A percentile compares a stretch with the other conserved stretches of the same genome.
These are phyloP conservation scores for Ochropacha duplaris DNA, from an alignment of 2,888 invertebrate species.

Conservation along the genomic window DNA sequence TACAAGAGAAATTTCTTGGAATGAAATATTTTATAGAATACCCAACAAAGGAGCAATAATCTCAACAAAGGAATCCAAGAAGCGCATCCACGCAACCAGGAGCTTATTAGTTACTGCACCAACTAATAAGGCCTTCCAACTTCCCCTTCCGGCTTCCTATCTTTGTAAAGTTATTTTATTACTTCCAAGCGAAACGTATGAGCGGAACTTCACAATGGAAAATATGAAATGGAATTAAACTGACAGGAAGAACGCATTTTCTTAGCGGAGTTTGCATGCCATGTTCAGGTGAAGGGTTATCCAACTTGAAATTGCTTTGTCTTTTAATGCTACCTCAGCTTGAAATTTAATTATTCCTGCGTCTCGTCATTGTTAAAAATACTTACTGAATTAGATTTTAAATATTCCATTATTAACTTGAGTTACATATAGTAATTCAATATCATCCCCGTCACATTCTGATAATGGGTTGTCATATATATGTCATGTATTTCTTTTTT, in stretches of 20 bases:
- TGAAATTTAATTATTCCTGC: not conserved
- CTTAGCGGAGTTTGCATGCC: not conserved
- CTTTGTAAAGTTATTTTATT: constrained; percentile 9
- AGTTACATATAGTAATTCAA: no score
- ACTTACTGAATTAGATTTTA: not conserved
- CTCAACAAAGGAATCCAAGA: constrained; percentile 4
- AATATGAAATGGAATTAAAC: constrained; percentile 7
- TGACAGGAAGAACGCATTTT: constrained; percentile 4
- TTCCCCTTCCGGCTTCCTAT: constrained; percentile 6
- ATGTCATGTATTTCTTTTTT: no score
- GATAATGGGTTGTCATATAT: no score
- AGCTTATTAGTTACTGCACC: constrained; percentile 2
- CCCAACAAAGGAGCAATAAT: constrained; percentile 4
- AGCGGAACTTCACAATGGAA: constrained; percentile 4
- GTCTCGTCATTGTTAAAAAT: not conserved
- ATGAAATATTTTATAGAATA: not conserved
- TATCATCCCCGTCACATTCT: no score
- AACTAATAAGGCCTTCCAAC: constrained; percentile 7
- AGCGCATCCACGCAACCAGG: constrained; percentile 1
- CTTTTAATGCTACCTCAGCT: not conserved
- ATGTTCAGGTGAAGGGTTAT: not conserved
- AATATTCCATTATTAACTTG: not conserved
- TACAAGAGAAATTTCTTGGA: not conserved
- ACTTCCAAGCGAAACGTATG: constrained; percentile 8
- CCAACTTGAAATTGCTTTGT: not conserved